phyloP scores from a whole-genome alignment of 2,797 vertebrate genomes.

The Heteromormyrus szaboi region DNA sequence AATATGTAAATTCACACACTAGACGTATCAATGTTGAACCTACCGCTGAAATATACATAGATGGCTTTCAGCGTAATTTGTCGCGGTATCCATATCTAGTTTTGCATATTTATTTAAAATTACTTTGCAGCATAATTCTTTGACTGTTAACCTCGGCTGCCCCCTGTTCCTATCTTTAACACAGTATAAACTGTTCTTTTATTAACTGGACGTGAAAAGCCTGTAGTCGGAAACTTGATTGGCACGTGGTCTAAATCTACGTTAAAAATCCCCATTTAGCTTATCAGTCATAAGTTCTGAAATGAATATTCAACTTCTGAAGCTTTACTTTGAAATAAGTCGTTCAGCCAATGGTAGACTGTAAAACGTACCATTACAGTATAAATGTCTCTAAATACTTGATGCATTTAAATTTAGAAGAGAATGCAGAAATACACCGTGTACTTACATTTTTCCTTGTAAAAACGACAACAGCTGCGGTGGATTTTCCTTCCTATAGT shows the following conservation, averaged over 20 bases:
- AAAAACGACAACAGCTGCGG: not conserved
- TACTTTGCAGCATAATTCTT: not conserved
- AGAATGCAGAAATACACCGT: constrained; percentile 1
- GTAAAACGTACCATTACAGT: not conserved
- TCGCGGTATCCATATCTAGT: not conserved
- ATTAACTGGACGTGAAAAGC: not conserved
- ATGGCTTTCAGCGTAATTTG: not conserved
- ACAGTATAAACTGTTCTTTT: not conserved
- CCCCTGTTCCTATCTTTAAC: not conserved
- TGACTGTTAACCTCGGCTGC: not conserved
- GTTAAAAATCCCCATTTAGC: not conserved
- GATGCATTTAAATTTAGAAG: not conserved
- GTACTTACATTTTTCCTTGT: not conserved
- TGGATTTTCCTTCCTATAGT: not conserved
- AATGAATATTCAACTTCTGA: not conserved
- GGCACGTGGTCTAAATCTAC: constrained; percentile 1
- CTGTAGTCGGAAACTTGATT: not conserved
- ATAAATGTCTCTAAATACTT: not conserved
- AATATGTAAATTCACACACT: not conserved
- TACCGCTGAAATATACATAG: not conserved
- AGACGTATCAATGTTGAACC: not conserved
- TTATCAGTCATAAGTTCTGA: not conserved
- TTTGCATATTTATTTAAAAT: not conserved
- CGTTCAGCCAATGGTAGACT: not conserved
- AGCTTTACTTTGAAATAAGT: not conserved